Percentiles rank a stretch among this genome's conserved stretches.
Conservation (phyloP, 2,888 invertebrate genomes). For the Acanthoscelides obtectus region DNA sequence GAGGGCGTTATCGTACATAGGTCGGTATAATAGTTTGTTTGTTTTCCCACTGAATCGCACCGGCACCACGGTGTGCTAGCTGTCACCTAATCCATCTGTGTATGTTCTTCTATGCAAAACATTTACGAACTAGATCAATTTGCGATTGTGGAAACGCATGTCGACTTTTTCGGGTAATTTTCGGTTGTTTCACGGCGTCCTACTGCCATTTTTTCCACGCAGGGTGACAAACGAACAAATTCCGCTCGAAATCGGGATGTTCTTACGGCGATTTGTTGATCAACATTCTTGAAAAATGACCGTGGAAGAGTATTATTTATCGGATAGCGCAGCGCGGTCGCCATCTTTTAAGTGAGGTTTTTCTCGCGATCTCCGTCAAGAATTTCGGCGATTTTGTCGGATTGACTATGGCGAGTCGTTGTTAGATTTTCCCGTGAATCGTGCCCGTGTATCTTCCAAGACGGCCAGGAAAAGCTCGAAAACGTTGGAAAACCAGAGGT, state of each 20-base stretch:
- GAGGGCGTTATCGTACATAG: conserved; percentile 43
- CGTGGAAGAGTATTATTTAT: conserved; percentile 50
- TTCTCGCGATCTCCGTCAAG: conserved; percentile 27
- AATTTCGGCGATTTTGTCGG: conserved; percentile 1
- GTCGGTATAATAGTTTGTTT: conserved; percentile 48
- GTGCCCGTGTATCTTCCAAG: conserved; percentile 9
- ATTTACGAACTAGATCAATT: conserved; percentile 48
- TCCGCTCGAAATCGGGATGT: conserved; percentile 31
- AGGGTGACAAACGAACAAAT: conserved; percentile 20
- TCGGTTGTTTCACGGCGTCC: conserved; percentile 5
- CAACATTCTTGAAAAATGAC: conserved; percentile 45
- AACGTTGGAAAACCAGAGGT: conserved; percentile 18
- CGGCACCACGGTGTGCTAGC: conserved; percentile 44
- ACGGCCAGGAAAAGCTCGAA: conserved; percentile 16
- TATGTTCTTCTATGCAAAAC: conserved; percentile 44
- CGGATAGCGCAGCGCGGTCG: conserved; percentile 51
- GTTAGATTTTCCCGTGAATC: conserved; percentile 16
- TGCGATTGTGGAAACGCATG: conserved; percentile 44
- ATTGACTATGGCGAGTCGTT: not conserved
- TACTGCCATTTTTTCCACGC: conserved; percentile 14
- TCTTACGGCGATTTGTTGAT: conserved; percentile 42
- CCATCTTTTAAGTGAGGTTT: conserved; percentile 57
- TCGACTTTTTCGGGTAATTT: conserved; percentile 33
- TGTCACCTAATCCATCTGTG: conserved; percentile 47
- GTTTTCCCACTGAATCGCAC: conserved; percentile 44